Percentiles rank a stretch among this genome's conserved stretches.
Conservation (phyloP, 1,140 invertebrate species). For the Rhopalosiphum padi region DNA sequence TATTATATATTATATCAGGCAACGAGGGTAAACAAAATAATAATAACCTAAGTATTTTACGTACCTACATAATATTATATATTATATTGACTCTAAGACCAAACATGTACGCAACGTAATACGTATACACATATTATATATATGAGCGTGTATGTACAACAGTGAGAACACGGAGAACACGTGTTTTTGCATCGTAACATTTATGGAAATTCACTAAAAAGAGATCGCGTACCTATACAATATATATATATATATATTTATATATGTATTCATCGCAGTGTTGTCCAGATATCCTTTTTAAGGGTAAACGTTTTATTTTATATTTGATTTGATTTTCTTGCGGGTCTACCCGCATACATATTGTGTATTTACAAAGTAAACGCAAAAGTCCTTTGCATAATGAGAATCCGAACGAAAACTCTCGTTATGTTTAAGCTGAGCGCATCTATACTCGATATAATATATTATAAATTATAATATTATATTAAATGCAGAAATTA, state of each 20-base stretch:
- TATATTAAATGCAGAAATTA: not conserved
- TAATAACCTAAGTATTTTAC: not conserved
- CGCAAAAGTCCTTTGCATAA: not conserved
- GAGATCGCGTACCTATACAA: not conserved
- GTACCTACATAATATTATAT: not conserved
- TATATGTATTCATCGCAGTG: not conserved
- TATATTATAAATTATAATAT: not conserved
- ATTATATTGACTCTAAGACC: not conserved
- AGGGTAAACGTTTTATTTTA: conserved; percentile 12
- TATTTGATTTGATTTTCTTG: conserved; percentile 35
- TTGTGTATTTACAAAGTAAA: conserved; percentile 23
- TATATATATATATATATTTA: not conserved
- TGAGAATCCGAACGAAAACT: not conserved
- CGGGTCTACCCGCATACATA: conserved; percentile 17
- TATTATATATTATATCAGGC: not conserved
- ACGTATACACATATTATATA: not conserved
- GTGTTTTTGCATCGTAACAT: conserved; percentile 19
- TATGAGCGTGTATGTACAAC: not conserved
- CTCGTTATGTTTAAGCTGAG: not conserved
- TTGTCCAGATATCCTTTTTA: conserved; percentile 32
- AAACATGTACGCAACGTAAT: not conserved
- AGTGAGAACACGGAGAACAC: conserved; percentile 4
- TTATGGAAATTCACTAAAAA: conserved; percentile 7
- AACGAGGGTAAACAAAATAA: not conserved
- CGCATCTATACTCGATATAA: not conserved